Base-by-base conservation (phyloP, 2,113 vertebrate genomes). In the Larimichthys crocea region DNA sequence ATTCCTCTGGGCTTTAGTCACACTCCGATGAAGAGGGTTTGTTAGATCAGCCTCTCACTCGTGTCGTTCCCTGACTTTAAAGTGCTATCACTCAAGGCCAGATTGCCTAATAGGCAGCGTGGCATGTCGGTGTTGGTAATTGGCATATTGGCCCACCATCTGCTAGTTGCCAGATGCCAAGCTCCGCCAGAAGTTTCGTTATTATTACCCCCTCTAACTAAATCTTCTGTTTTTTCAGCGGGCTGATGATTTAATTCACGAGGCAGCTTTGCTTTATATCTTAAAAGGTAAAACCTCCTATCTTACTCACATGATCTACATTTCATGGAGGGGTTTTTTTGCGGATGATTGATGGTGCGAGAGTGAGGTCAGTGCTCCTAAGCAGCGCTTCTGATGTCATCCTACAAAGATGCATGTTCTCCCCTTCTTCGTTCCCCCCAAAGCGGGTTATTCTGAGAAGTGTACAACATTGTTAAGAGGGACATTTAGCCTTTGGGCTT, bases 371-470 rank as follows among this genome's bases (percentile, higher is more conserved):
- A 92, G 70, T 10, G 57, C 85, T 84, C 90, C 87, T 35, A 20
- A 88, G 86, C 83, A 75, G 77, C 57, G 66, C 64, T 87, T 86
- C 86, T 92, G 89, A 93, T 92, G 92, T 93, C 92, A 93, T 92
- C 77, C 71, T 62, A 20, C 74, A 91, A 90, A 91, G 91, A 88
- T 89, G 90, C 87, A 86, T 82, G 86, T 92, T 90, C 83, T 86
- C 49, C 85, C 79, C 46, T 74, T 62, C 20, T 10, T 85, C 35
- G 35, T 40, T 40, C 35, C 90, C 84, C 85, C 74, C 68, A 82
- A 84, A 82, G 66, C 52, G 44, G 80, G 62, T 76, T 84, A 71
- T 86, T 86, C 63, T 16, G 77, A 83, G 76, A 78, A 78, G 82
- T 71, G 89, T 80, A 63, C 76, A 83, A 78, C 57, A 48, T 79